phyloP scores from a whole-genome alignment of 2,113 vertebrate species.

The Dascyllus trimaculatus region DNA sequence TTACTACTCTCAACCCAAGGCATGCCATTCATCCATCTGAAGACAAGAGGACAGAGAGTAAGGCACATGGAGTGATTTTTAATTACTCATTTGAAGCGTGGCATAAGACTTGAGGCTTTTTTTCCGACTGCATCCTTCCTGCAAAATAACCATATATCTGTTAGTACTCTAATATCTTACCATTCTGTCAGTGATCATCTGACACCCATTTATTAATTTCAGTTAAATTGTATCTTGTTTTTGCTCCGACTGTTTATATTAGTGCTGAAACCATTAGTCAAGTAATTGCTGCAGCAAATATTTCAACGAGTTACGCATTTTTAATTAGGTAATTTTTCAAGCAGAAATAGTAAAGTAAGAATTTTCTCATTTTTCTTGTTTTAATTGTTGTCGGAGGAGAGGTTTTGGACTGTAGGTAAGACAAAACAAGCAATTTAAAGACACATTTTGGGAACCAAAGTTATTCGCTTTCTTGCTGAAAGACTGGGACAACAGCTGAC shows the following conservation, averaged over 20 bases:
- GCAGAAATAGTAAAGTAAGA: too few species aligned
- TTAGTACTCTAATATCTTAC: background rate
- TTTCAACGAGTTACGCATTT: background rate
- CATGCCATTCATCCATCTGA: slow-evolving; percentile 59
- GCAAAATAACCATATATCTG: background rate
- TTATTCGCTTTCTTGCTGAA: too few species aligned
- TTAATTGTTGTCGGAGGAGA: too few species aligned
- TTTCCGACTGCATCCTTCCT: background rate
- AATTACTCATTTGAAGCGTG: slow-evolving; percentile 14
- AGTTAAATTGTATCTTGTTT: too few species aligned
- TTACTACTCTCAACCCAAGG: slow-evolving; percentile 52
- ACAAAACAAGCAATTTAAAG: too few species aligned
- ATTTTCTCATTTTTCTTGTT: too few species aligned
- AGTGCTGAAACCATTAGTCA: too few species aligned
- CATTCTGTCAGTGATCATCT: background rate
- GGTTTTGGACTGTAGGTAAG: too few species aligned
- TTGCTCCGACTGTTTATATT: background rate
- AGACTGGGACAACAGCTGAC: too few species aligned
- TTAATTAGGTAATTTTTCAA: background rate
- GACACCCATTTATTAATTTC: background rate
- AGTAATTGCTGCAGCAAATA: background rate
- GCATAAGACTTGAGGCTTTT: slow-evolving; percentile 12
- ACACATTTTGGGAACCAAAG: too few species aligned
- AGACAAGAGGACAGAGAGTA: slow-evolving; percentile 17
- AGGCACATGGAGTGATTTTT: slow-evolving; percentile 29